Percentiles rank a stretch among this genome's conserved stretches.
Conservation (phyloP, 1,140 invertebrate species). For the Pseudomyrmex pallidus region DNA sequence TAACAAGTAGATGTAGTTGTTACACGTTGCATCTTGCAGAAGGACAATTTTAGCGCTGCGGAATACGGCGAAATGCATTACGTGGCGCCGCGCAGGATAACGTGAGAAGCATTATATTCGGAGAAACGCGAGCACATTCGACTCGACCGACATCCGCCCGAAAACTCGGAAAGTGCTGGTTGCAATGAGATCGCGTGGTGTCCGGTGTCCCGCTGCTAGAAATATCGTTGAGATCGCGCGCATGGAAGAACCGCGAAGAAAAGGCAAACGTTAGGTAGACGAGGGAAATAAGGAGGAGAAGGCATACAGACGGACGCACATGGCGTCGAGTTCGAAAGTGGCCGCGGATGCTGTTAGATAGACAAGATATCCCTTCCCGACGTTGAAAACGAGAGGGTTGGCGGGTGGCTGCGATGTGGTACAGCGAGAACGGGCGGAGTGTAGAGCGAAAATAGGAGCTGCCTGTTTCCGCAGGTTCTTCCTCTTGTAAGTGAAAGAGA, state of each 20-base stretch:
- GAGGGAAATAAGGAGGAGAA: slow-evolving; percentile 4
- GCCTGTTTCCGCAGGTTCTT: slow-evolving; percentile 62
- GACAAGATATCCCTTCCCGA: slow-evolving; percentile 40
- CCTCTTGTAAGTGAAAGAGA: slow-evolving; percentile 27
- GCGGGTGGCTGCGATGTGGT: slow-evolving; percentile 11
- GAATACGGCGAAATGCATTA: slow-evolving; percentile 34
- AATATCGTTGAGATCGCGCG: slow-evolving; percentile 7
- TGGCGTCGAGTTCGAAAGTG: slow-evolving; percentile 55
- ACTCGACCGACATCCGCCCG: slow-evolving; percentile 2
- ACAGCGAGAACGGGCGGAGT: not conserved
- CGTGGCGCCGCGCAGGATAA: slow-evolving; percentile 11
- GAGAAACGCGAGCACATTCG: not conserved
- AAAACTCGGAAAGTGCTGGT: slow-evolving; percentile 23
- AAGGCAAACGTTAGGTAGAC: slow-evolving; percentile 9
- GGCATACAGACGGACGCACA: slow-evolving; percentile 42
- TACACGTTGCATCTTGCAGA: not conserved
- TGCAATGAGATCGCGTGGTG: slow-evolving; percentile 19
- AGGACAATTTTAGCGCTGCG: not conserved
- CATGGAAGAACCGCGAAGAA: not conserved
- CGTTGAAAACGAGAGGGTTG: not conserved
- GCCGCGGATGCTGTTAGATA: slow-evolving; percentile 48
- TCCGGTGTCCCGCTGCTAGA: slow-evolving; percentile 19
- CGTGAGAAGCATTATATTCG: slow-evolving; percentile 23
- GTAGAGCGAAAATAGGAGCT: slow-evolving; percentile 66
- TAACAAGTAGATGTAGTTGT: not conserved